These are phyloP conservation scores for Myzus persicae DNA, from an alignment of 1,140 invertebrate genomes.

Conservation along the genomic window DNA sequence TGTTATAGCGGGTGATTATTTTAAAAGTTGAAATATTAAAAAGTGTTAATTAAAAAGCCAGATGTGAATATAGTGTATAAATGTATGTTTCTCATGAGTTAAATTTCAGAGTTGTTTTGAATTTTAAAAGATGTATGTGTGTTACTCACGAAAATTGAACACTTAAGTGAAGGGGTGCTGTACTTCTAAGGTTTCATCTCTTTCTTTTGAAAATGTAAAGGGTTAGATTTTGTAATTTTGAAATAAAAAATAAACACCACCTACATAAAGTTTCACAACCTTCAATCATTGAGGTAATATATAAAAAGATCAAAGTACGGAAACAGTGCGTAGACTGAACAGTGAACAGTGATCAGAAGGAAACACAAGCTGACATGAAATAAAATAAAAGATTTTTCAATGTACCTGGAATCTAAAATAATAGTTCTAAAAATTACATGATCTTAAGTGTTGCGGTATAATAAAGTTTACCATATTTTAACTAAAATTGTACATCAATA, in stretches of 20 bases:
- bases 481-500: background rate
- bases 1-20: background rate
- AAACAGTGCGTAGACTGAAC: background rate
- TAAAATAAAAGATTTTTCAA: background rate
- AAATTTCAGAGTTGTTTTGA: background rate
- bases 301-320: background rate
- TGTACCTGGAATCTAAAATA: background rate
- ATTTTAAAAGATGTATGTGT: background rate
- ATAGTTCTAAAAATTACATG: background rate
- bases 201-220: background rate
- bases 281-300: background rate
- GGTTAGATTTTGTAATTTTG: background rate
- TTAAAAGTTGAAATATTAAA: constrained; percentile 24
- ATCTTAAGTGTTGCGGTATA: background rate
- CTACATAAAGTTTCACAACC: background rate
- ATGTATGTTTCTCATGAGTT: background rate
- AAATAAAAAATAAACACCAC: background rate
- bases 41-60: background rate
- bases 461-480: background rate
- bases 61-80: background rate
- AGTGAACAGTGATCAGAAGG: background rate
- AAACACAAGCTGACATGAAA: background rate
- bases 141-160: background rate
- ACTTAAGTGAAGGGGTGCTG: background rate
- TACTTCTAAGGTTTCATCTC: background rate